phyloP scores from a whole-genome alignment of 1,140 invertebrate species.

The Scaptomyza pallida region DNA sequence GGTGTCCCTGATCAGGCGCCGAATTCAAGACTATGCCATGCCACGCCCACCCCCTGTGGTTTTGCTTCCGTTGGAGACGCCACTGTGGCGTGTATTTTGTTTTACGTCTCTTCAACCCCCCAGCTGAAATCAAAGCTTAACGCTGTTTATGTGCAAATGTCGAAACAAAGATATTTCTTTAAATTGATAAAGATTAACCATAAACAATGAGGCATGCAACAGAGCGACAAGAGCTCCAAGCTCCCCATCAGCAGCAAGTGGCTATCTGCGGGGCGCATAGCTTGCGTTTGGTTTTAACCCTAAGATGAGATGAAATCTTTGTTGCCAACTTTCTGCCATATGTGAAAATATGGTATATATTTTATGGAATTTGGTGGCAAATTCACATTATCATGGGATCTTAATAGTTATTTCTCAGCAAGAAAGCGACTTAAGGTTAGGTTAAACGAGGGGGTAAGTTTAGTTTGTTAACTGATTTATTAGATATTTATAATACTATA shows the following conservation, averaged over 20 bases:
- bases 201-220: conserved; percentile 63
- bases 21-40: conserved; percentile 9
- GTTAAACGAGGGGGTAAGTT: not conserved
- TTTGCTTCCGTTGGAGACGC: conserved; percentile 83
- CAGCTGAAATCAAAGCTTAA: conserved; percentile 52
- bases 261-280: conserved; percentile 37
- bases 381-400: not conserved
- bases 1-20: conserved; percentile 24
- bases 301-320: conserved; percentile 1
- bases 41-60: conserved; percentile 79
- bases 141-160: conserved; percentile 81
- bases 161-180: conserved; percentile 83
- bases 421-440: not conserved
- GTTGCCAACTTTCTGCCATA: conserved; percentile 8
- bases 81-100: conserved; percentile 55
- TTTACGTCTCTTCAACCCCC: not conserved
- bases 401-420: conserved; percentile 1
- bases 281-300: not conserved
- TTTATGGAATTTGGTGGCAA: conserved; percentile 2
- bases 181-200: conserved; percentile 82
- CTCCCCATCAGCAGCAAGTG: conserved; percentile 31
- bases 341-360: conserved; percentile 5
- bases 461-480: not conserved
- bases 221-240: conserved; percentile 22
- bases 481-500: not conserved